Evolutionary conservation across 2,113 vertebrate genomes (phyloP).

Genomic region (Grus americana): DNA sequence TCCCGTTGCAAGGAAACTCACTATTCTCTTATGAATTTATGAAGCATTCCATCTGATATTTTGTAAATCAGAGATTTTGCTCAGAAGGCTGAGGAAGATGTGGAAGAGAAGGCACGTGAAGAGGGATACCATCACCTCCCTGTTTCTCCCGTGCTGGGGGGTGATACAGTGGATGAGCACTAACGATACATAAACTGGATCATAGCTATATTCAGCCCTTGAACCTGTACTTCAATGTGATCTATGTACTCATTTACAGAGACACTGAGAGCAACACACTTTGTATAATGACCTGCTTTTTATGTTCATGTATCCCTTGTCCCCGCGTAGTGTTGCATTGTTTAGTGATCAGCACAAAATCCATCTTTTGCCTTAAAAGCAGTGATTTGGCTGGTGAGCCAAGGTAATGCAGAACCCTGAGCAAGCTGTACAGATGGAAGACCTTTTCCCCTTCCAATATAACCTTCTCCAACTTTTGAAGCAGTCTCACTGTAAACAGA

Average conservation of each 20-base stretch:
- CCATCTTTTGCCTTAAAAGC: not conserved
- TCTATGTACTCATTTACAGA: not conserved
- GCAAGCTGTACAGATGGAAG: not conserved
- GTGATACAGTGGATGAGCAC: not conserved
- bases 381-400: not conserved
- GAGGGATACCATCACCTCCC: not conserved
- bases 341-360: not conserved
- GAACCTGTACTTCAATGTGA: not conserved
- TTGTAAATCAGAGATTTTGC: not conserved
- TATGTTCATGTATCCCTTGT: not conserved
- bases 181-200: not conserved
- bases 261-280: not conserved
- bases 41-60: not conserved
- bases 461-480: not conserved
- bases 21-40: not conserved
- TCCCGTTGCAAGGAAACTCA: not conserved
- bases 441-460: not conserved
- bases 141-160: not conserved
- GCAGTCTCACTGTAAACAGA: not conserved
- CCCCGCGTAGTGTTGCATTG: rapidly evolving
- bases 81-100: not conserved
- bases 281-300: not conserved
- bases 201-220: not conserved
- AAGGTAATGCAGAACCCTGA: not conserved
- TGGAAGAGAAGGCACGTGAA: not conserved